Evolutionary conservation across 2,888 invertebrate genomes (phyloP).

Genomic region (Hedya salicella): DNA sequence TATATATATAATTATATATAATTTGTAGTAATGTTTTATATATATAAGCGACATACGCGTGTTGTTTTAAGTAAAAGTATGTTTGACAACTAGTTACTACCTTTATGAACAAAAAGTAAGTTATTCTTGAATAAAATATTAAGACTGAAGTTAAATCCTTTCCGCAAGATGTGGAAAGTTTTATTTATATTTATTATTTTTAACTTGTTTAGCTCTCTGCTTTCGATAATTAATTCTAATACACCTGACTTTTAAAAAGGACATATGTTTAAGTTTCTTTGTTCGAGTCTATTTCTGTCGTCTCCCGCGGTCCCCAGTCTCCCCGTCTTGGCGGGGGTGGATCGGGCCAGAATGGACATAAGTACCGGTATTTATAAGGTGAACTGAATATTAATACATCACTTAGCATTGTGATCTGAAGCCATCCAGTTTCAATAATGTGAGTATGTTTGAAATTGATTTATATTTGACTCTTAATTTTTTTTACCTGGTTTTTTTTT

Average conservation of each 20-base stretch:
- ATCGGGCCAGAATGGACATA: conserved; percentile 31
- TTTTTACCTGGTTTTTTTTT: too few relatives aligned
- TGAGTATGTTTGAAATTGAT: neutral
- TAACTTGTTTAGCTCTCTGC: neutral
- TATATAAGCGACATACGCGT: too few relatives aligned
- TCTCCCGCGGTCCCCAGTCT: conserved; percentile 33
- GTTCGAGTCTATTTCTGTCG: conserved; percentile 25
- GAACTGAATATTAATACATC: conserved; percentile 15
- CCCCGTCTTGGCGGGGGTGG: conserved; percentile 31
- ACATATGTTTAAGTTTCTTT: conserved; percentile 24
- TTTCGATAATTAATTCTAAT: neutral
- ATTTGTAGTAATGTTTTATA: too few relatives aligned
- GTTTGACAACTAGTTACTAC: too few relatives aligned
- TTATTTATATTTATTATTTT: neutral
- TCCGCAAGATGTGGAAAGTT: too few relatives aligned
- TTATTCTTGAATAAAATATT: too few relatives aligned
- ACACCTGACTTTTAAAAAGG: conserved; percentile 25
- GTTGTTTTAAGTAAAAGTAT: too few relatives aligned
- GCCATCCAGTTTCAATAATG: conserved; percentile 22
- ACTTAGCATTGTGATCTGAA: conserved; percentile 23
- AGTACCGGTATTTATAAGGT: conserved; percentile 35
- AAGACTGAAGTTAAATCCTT: too few relatives aligned
- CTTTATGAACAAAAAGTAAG: too few relatives aligned
- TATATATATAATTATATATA: too few relatives aligned
- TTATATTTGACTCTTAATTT: neutral